Conservation (phyloP, 2,888 invertebrate species). For the Thera obeliscata region DNA sequence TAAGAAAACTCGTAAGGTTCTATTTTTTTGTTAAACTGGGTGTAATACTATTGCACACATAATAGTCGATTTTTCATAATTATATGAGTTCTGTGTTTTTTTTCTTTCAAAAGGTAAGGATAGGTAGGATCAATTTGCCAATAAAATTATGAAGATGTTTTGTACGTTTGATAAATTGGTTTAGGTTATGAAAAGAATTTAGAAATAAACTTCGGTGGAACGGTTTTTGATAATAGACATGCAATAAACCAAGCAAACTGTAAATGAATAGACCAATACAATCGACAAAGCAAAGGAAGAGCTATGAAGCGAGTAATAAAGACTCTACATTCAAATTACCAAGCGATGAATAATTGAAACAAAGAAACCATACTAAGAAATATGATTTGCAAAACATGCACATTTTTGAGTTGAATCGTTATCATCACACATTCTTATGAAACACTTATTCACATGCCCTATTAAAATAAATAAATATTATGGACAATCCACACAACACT, state of each 20-base stretch:
- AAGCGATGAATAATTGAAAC: too few relatives aligned
- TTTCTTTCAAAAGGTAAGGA: too few relatives aligned
- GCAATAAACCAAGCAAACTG: neutral
- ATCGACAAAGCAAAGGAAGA: slow-evolving; percentile 1
- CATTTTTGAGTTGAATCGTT: neutral
- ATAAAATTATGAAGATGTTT: slow-evolving; percentile 28
- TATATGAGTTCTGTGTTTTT: too few relatives aligned
- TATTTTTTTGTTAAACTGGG: too few relatives aligned
- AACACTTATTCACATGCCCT: neutral
- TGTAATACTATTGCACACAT: too few relatives aligned
- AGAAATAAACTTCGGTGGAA: slow-evolving; percentile 8
- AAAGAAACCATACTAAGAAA: neutral
- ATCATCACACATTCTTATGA: neutral
- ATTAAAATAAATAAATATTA: neutral
- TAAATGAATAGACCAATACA: slow-evolving; percentile 7
- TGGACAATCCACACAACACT: too few relatives aligned
- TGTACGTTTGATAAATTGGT: slow-evolving; percentile 40
- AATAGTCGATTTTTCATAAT: too few relatives aligned
- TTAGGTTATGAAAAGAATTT: slow-evolving; percentile 28
- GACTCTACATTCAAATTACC: too few relatives aligned
- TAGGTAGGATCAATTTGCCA: too few relatives aligned
- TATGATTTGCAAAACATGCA: neutral
- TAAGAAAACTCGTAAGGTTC: too few relatives aligned
- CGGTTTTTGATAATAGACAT: slow-evolving; percentile 1
- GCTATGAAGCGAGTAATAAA: neutral